Evolutionary conservation across 1,140 invertebrate genomes (phyloP).

Genomic region (Lepidostoma basale): DNA sequence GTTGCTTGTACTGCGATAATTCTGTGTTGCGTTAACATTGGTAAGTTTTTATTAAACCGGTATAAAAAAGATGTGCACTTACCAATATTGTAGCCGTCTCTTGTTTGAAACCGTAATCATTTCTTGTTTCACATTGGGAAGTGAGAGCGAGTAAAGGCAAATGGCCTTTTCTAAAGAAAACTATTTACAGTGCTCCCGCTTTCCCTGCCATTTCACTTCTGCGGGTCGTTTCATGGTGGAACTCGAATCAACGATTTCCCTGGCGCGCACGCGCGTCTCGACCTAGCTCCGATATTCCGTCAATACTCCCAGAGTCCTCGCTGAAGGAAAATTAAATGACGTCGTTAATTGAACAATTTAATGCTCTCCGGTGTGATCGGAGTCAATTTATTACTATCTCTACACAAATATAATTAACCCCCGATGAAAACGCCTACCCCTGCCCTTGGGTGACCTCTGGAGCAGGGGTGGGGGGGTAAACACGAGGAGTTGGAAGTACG

Average conservation of each 20-base stretch:
- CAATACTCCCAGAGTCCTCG: conserved; percentile 1
- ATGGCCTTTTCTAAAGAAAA: background rate
- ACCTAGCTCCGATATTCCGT: background rate
- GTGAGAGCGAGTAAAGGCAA: background rate
- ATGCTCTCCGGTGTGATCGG: background rate
- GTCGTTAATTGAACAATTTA: background rate
- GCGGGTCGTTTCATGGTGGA: background rate
- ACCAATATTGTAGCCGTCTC: too few relatives aligned
- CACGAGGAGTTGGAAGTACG: background rate
- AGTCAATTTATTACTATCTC: background rate
- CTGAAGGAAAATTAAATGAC: background rate
- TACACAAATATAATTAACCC: background rate
- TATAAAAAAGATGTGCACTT: too few relatives aligned
- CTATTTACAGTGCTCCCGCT: conserved; percentile 4
- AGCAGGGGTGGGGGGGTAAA: background rate
- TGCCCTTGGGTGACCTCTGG: conserved; percentile 18
- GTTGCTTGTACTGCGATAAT: background rate
- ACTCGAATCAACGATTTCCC: background rate
- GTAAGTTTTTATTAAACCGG: too few relatives aligned
- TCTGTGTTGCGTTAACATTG: too few relatives aligned
- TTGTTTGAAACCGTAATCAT: too few relatives aligned
- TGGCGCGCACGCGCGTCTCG: background rate
- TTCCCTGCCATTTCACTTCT: conserved; percentile 1
- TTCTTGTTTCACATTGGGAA: background rate
- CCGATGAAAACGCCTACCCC: background rate